Evolutionary conservation across 2,888 invertebrate genomes (phyloP).

Genomic region (Allolobophora icterica): DNA sequence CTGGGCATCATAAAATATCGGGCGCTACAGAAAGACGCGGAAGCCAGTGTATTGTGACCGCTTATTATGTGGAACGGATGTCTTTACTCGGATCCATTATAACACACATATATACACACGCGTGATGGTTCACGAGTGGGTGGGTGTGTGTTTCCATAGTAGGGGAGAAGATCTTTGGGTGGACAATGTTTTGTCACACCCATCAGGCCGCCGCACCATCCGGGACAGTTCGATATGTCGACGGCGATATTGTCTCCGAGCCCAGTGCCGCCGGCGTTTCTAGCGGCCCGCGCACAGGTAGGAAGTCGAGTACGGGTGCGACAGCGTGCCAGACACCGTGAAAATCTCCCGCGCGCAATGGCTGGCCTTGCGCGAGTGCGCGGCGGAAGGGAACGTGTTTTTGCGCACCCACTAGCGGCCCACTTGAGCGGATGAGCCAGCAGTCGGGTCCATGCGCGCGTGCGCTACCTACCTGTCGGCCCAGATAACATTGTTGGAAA

Average conservation of each 20-base stretch:
- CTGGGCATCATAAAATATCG: not conserved
- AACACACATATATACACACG: not conserved
- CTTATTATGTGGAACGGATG: not conserved
- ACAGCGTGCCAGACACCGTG: not conserved
- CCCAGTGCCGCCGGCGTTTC: not conserved
- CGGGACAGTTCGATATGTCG: not conserved
- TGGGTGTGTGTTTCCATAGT: not conserved
- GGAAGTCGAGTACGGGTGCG: not conserved
- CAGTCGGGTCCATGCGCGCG: not conserved
- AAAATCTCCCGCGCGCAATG: not conserved
- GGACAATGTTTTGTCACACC: not conserved
- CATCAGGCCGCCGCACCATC: not conserved
- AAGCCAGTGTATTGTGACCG: not conserved
- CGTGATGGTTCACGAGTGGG: not conserved
- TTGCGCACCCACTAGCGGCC: not conserved
- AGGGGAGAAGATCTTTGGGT: not conserved
- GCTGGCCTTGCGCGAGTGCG: not conserved
- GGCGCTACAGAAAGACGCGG: not conserved
- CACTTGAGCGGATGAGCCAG: not conserved
- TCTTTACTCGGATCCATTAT: not conserved
- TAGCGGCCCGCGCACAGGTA: not conserved
- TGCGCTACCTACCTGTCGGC: not conserved
- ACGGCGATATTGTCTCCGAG: not conserved
- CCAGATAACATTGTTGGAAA: not conserved
- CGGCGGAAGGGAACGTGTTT: not conserved